Percentiles rank a stretch among this genome's conserved stretches.
These are phyloP conservation scores for Erythrolamprus reginae DNA, from an alignment of 2,113 vertebrate species.

Conservation along the genomic window DNA sequence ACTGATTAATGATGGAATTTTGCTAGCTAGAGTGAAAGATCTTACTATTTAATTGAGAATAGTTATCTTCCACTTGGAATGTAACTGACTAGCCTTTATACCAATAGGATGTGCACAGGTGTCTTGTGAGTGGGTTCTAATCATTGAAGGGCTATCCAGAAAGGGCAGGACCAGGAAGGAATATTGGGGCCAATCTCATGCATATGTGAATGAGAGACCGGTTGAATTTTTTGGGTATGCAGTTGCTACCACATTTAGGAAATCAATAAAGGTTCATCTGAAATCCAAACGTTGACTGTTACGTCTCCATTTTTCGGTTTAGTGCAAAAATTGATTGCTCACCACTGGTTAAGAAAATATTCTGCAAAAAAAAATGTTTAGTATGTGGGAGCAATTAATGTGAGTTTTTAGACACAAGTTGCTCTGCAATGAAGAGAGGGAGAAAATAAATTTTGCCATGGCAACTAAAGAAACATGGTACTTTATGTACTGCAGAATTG, in stretches of 20 bases:
- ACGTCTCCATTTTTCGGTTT: background rate
- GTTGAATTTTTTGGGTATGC: background rate
- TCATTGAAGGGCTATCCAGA: background rate
- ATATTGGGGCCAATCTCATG: background rate
- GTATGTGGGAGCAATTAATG: background rate
- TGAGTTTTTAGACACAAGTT: conserved; percentile 4
- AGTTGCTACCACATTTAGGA: background rate
- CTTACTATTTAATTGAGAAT: background rate
- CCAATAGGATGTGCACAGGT: background rate
- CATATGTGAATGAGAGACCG: background rate
- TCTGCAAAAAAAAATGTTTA: background rate
- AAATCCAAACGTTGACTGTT: background rate
- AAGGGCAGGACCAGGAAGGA: background rate
- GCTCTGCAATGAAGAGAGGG: background rate
- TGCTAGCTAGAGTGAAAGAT: background rate
- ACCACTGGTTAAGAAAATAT: background rate
- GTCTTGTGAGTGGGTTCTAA: too few species aligned
- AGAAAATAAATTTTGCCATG: background rate
- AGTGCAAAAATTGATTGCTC: accelerated
- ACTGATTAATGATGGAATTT: background rate
- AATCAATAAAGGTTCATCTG: background rate
- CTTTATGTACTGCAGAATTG: background rate
- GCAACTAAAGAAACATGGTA: background rate
- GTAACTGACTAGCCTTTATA: background rate
- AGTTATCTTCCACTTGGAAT: background rate